Evolutionary conservation across 2,113 vertebrate genomes (phyloP).

Genomic region (Tylochromis polylepis): DNA sequence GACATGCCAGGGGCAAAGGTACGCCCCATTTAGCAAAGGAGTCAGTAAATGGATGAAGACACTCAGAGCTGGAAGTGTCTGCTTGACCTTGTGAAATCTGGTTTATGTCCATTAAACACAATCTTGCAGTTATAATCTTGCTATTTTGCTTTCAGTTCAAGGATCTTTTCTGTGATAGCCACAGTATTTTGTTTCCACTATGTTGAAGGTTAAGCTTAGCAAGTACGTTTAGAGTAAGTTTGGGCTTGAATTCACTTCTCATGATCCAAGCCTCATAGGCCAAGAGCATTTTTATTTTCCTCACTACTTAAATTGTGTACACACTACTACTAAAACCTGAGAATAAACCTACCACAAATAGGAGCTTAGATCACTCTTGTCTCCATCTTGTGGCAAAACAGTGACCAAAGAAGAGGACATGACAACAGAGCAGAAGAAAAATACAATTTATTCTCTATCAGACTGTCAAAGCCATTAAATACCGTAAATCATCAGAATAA

Average conservation of each 20-base stretch:
- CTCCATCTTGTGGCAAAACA: slow-evolving; percentile 14
- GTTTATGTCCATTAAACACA: neutral
- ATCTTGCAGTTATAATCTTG: neutral
- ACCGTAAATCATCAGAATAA: neutral
- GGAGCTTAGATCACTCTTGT: neutral
- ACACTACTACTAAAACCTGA: neutral
- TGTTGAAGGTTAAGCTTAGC: rapidly evolving
- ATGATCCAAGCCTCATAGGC: neutral
- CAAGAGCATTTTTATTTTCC: neutral
- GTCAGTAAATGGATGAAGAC: neutral
- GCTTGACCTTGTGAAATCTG: neutral
- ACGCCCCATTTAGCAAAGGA: rapidly evolving
- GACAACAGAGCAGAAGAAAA: neutral
- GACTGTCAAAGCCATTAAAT: slow-evolving; percentile 15
- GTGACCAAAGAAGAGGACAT: neutral
- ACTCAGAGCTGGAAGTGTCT: neutral
- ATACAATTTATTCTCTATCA: slow-evolving; percentile 50
- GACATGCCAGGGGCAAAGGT: neutral
- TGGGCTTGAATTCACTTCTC: neutral
- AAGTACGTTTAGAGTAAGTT: no score
- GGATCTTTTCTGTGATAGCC: neutral
- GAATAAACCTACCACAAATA: neutral
- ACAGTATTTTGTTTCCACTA: neutral
- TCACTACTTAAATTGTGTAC: neutral
- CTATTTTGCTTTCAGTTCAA: neutral